Evolutionary conservation across 2,797 vertebrate species (phyloP), one percentile per base, ranked within the genome.

Genomic region (Phoxinus dragarum): DNA sequence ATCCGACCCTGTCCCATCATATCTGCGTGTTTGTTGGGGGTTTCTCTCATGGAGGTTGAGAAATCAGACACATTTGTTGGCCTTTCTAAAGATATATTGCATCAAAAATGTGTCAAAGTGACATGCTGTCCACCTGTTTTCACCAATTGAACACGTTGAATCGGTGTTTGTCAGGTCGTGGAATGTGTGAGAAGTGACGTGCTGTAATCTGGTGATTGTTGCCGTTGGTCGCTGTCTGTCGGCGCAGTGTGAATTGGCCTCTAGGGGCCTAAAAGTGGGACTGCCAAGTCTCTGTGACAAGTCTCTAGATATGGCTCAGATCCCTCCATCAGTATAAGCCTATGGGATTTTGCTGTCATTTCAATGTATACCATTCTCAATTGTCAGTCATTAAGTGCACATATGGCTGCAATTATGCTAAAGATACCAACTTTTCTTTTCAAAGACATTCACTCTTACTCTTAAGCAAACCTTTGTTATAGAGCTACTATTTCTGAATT

Each of bases 1-100:
- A 49, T 85, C 90, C 88, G n/a, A 77, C 36, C 74, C 79, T n/a
- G 31, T 76, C 82, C 68, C 86, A 75, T 78, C 36, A 86, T 21
- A 76, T 88, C 80, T 80, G 17, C 2, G 19, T 54, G 66, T 72
- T 80, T 40, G 21, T 16, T 36, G 12, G 5, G 7, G 19, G 56
- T 40, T 74, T 69, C 27, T 84, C 52, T 84, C 44, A 66, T 14
- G 19, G 27, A 82, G 21, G 42, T 17, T 49, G 19, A 66, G 47
- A 56, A 75, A 74, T 61, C 36, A 59, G 56, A 82, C 31, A n/a
- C 21, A 27, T 21, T 67, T 31, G 8, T 47, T 27, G 56, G 47
- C 34, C 31, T 75, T 68, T n/a, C 36, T 4, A 12, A 11, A 23
- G 34, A 76, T 38, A 9, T 8, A 68, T 38, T 10, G 10, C 8